Evolutionary conservation across 2,113 vertebrate genomes (phyloP), one percentile per base, ranked within the genome.

Genomic region (Corythornis cristatus): DNA sequence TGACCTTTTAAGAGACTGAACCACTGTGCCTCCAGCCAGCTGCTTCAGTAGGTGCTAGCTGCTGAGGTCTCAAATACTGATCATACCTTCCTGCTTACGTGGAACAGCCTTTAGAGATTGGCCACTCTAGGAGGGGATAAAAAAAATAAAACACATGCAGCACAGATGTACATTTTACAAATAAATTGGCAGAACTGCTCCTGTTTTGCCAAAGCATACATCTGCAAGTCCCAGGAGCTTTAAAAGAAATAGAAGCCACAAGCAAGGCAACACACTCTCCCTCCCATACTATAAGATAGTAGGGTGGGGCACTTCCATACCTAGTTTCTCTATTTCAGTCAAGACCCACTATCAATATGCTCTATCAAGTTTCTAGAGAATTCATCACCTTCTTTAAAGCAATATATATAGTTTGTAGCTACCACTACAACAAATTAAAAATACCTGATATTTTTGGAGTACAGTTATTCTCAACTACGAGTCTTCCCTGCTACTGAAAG

Each of bases 41-140:
- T 46, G 11, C 46, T 43, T 85, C 66, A 77, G 2, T 20, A 54
- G 67, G 23, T 10, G 5, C 48, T 7, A 53, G 21, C 22, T 3
- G 4, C 20, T 2, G 4, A 20, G 31, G 12, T 37, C 33, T 82
- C 37, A 75, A 64, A 53, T 23, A 53, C 1, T 15, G 9, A 74
- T 43, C n/a, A 18, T 3, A 61, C 5, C 5, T 48, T 15, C 15
- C 8, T 57, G 42, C 37, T 35, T 33, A 40, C 0, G 0, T 22
- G 64, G 35, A 79, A 75, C 3, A 66, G 60, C 14, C 61, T 16
- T 60, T 65, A 51, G 35, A 53, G 8, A 67, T 5, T 37, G 35
- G 54, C 8, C 61, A 15, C 6, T 8, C 48, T 33, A 22, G 22
- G 4, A 82, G 46, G 70, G 42, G 4, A 15, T 40, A 31, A 54